A percentile compares a stretch with the other conserved stretches of the same genome.
Conservation (phyloP, 2,113 vertebrate genomes). For the Atlantisia rogersi region DNA sequence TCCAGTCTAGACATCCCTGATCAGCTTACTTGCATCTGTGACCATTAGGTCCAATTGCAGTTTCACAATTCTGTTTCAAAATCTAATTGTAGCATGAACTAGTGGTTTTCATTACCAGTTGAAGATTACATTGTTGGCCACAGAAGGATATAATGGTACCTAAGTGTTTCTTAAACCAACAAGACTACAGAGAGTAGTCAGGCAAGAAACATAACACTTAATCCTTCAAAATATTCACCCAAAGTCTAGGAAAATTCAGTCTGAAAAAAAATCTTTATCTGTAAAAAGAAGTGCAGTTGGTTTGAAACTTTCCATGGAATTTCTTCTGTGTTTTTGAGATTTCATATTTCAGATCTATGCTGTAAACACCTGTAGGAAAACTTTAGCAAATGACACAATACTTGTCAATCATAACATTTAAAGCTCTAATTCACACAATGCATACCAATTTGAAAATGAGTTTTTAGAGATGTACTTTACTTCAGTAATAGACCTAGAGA, state of each 20-base stretch:
- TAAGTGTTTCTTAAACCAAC: neutral
- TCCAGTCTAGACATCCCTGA: too few species aligned
- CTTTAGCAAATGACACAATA: neutral
- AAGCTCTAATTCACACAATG: neutral
- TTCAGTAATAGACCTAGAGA: neutral
- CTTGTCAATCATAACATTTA: neutral
- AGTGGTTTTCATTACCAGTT: neutral
- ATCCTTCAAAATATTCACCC: neutral
- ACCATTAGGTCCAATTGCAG: too few species aligned
- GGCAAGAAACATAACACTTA: neutral
- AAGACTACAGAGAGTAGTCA: neutral
- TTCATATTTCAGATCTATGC: neutral
- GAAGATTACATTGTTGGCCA: neutral
- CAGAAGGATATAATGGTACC: neutral
- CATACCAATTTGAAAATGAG: neutral
- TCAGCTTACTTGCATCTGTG: too few species aligned
- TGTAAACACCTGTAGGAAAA: neutral
- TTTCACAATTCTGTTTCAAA: neutral
- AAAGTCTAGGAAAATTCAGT: neutral
- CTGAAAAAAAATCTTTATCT: rapidly evolving
- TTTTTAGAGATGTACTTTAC: neutral
- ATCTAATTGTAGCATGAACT: neutral
- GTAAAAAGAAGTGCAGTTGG: rapidly evolving
- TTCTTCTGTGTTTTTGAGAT: neutral
- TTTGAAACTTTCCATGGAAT: neutral